Conservation (phyloP, 2,113 vertebrate species). For the Corvus hawaiiensis region DNA sequence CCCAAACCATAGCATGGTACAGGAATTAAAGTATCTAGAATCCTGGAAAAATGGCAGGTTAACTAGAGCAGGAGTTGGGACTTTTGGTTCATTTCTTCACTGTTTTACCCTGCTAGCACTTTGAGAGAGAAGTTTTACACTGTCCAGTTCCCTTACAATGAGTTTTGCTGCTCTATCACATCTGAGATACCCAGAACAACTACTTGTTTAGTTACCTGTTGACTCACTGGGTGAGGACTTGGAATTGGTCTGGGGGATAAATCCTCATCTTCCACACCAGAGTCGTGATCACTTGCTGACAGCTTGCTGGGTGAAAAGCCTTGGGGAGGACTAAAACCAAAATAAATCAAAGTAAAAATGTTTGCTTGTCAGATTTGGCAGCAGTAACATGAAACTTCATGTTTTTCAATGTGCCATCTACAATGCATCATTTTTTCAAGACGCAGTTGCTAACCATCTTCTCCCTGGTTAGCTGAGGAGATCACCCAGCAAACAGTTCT, state of each 20-base stretch:
- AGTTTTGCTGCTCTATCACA: background rate
- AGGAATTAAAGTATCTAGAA: background rate
- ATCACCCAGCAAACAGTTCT: background rate
- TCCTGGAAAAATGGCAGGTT: background rate
- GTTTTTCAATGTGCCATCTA: background rate
- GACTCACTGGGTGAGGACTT: constrained; percentile 85
- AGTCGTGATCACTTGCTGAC: constrained; percentile 85
- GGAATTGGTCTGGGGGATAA: constrained; percentile 92
- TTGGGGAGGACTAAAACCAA: constrained; percentile 17
- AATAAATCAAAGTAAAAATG: background rate
- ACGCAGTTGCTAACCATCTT: background rate
- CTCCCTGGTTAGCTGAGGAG: background rate
- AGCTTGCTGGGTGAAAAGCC: constrained; percentile 59
- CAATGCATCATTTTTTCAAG: background rate
- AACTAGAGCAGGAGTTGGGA: background rate
- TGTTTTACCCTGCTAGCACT: background rate
- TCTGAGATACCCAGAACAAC: background rate
- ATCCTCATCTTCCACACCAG: constrained; percentile 94
- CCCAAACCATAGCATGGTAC: background rate
- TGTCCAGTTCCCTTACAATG: background rate
- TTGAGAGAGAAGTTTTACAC: background rate
- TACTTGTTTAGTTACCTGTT: constrained; percentile 76
- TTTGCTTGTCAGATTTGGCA: background rate
- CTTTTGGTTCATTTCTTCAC: background rate
- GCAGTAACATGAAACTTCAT: background rate